Evolutionary conservation across 2,797 vertebrate genomes (phyloP).

Genomic region (Psittacula derbiana): DNA sequence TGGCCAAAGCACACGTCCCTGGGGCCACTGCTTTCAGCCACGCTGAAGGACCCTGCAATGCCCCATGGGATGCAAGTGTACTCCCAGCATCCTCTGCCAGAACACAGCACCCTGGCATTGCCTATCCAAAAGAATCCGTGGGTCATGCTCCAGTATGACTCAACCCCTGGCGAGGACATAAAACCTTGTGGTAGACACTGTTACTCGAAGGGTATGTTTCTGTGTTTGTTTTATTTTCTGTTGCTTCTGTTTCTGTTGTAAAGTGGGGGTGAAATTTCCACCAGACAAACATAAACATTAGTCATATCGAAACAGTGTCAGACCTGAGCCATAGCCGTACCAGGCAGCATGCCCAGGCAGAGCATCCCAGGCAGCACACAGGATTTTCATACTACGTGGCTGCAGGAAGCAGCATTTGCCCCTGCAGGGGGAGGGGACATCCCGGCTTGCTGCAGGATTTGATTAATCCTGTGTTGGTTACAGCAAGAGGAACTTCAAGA

Average conservation of each 20-base stretch:
- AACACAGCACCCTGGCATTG: background rate
- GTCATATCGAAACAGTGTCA: background rate
- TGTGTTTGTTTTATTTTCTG: background rate
- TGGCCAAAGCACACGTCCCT: fast-evolving
- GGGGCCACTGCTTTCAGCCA: background rate
- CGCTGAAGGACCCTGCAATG: background rate
- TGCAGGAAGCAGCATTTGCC: background rate
- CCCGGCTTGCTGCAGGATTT: background rate
- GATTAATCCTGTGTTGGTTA: fast-evolving
- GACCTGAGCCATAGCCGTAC: background rate
- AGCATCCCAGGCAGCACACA: fast-evolving
- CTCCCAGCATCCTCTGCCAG: background rate
- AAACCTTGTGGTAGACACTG: background rate
- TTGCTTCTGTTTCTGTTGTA: background rate
- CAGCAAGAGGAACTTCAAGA: background rate
- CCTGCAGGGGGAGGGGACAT: background rate
- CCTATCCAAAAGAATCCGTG: background rate
- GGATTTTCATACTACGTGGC: fast-evolving
- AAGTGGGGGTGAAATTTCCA: background rate
- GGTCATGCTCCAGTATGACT: background rate
- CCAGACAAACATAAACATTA: background rate
- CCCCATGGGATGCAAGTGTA: background rate
- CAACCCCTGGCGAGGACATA: fast-evolving
- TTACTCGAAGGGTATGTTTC: background rate
- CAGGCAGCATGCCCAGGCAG: background rate